Conservation (phyloP, 2,797 vertebrate species). For the Clamator glandarius region DNA sequence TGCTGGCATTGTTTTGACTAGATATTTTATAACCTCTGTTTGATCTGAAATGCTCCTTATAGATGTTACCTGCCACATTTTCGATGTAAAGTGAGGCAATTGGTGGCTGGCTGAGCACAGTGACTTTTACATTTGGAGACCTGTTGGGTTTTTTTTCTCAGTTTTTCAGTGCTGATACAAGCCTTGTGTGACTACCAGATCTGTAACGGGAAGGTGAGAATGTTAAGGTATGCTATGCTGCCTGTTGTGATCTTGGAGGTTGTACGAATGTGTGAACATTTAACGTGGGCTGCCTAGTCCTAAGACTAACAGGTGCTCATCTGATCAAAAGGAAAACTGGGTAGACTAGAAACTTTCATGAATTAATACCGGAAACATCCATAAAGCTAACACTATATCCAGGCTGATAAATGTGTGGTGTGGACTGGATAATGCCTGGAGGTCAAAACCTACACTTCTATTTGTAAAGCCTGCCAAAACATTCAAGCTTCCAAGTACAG, state of each 20-base stretch:
- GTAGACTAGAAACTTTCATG: not conserved
- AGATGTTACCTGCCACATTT: not conserved
- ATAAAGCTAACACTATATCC: not conserved
- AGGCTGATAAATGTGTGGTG: not conserved
- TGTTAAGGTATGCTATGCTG: fast-evolving
- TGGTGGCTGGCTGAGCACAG: not conserved
- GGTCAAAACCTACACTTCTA: slow-evolving; percentile 1
- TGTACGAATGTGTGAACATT: not conserved
- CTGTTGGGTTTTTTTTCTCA: not conserved
- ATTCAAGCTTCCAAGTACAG: not conserved
- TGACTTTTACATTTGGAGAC: not conserved
- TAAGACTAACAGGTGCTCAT: not conserved
- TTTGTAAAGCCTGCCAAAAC: slow-evolving; percentile 30
- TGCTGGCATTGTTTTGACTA: not conserved
- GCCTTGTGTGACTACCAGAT: not conserved
- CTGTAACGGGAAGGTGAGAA: fast-evolving
- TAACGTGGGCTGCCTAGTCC: not conserved
- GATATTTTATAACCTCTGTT: not conserved
- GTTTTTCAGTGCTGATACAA: not conserved
- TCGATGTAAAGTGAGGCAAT: not conserved
- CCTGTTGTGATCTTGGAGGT: fast-evolving
- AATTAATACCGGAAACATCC: not conserved
- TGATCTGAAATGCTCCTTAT: not conserved
- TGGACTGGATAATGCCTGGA: not conserved
- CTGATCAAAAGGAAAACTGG: not conserved